Percentiles rank a stretch among this genome's conserved stretches.
Conservation (phyloP, 2,113 vertebrate species). For the Genyomyrus donnyi region DNA sequence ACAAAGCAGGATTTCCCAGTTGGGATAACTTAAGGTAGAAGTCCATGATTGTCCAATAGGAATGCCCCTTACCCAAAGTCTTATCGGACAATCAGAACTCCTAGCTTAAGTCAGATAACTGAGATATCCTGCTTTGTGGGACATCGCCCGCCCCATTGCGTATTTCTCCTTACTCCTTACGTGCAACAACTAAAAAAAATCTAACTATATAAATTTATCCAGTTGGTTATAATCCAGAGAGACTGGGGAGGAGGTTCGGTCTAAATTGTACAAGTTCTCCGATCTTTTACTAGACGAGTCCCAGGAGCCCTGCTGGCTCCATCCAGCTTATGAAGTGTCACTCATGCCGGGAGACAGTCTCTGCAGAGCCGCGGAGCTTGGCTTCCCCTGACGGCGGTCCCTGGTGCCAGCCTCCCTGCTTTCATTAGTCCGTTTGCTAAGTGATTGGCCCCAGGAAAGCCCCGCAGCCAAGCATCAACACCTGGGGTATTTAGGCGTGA, state of each 20-base stretch:
- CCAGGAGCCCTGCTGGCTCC: slow-evolving; percentile 51
- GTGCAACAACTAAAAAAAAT: background rate
- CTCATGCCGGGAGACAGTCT: slow-evolving; percentile 48
- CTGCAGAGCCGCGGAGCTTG: slow-evolving; percentile 17
- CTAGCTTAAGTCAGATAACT: background rate
- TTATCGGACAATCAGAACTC: background rate
- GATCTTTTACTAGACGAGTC: slow-evolving; percentile 36
- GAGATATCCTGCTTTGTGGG: background rate
- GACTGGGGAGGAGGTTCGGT: background rate
- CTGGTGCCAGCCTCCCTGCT: slow-evolving; percentile 55
- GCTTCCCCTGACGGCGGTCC: slow-evolving; percentile 58
- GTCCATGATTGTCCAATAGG: background rate
- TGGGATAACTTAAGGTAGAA: background rate
- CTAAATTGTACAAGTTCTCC: background rate
- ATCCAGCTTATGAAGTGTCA: slow-evolving; percentile 58
- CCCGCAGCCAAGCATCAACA: slow-evolving; percentile 51
- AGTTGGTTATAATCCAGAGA: background rate
- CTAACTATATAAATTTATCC: background rate
- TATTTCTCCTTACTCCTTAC: background rate
- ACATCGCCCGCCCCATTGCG: background rate
- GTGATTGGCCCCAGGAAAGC: slow-evolving; percentile 66
- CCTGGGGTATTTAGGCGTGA: slow-evolving; percentile 50
- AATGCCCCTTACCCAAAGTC: background rate
- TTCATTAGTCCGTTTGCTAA: slow-evolving; percentile 65
- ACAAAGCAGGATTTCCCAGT: background rate